Evolutionary conservation across 2,888 invertebrate genomes (phyloP).

Genomic region (Chrysina gloriosa): DNA sequence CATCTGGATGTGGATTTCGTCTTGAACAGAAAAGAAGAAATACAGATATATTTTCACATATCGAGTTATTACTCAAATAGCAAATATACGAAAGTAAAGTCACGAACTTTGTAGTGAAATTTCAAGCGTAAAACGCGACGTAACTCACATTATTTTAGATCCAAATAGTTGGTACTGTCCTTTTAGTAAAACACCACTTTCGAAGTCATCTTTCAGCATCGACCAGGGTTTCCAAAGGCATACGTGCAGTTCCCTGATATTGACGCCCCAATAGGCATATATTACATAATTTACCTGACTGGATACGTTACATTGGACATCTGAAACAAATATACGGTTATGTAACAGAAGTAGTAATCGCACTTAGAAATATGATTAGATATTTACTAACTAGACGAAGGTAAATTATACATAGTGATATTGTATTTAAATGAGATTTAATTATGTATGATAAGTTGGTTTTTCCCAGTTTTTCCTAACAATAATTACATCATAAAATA

Average conservation of each 20-base stretch:
- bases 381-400: too few relatives aligned
- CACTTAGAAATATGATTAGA: too few relatives aligned
- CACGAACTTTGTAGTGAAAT: too few relatives aligned
- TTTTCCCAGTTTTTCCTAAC: too few relatives aligned
- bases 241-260: conserved; percentile 79
- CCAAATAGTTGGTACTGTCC: conserved; percentile 65
- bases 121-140: background rate
- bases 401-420: too few relatives aligned
- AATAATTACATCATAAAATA: too few relatives aligned
- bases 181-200: conserved; percentile 69
- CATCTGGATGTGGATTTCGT: conserved; percentile 75
- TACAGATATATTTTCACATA: background rate
- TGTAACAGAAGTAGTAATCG: too few relatives aligned
- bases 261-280: conserved; percentile 83
- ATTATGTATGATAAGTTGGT: too few relatives aligned
- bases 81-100: too few relatives aligned
- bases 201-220: conserved; percentile 73
- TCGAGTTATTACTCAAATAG: too few relatives aligned
- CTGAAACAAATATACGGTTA: conserved; percentile 64
- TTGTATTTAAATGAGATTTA: too few relatives aligned
- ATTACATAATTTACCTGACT: conserved; percentile 81
- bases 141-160: conserved; percentile 57
- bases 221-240: conserved; percentile 81
- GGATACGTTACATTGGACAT: conserved; percentile 78
- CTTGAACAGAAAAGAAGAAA: conserved; percentile 63